These are phyloP conservation scores for Myodes glareolus DNA, from an alignment of 2,113 vertebrate species.

Conservation along the genomic window DNA sequence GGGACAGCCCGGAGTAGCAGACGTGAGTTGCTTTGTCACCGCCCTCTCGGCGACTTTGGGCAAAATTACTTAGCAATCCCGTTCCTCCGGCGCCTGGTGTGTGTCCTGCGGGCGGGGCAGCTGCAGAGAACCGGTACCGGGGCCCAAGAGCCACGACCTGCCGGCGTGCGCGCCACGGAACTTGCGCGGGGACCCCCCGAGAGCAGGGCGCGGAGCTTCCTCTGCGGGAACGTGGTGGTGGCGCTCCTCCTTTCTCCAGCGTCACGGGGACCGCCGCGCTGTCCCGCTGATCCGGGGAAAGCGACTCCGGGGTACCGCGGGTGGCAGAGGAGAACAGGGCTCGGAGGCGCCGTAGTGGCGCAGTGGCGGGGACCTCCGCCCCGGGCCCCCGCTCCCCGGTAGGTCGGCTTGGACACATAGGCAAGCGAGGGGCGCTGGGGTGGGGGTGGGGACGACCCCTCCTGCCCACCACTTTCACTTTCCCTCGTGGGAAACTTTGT, in stretches of 20 bases:
- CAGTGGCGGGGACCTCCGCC: neutral
- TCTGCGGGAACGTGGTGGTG: neutral
- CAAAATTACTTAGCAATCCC: neutral
- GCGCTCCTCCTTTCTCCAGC: conserved; percentile 51
- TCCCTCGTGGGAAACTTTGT: neutral
- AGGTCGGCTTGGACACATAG: conserved; percentile 49
- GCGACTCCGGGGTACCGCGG: neutral
- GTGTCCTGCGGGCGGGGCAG: neutral
- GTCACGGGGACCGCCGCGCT: conserved; percentile 42
- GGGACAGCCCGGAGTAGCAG: neutral
- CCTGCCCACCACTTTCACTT: conserved; percentile 45
- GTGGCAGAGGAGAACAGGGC: neutral
- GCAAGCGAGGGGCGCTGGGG: neutral
- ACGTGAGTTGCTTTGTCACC: conserved; percentile 49
- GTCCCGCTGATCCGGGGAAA: neutral
- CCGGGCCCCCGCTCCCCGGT: conserved; percentile 48
- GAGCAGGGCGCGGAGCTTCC: conserved; percentile 10
- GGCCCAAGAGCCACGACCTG: neutral
- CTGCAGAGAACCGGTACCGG: neutral
- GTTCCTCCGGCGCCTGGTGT: neutral
- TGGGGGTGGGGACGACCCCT: neutral
- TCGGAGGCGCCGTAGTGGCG: neutral
- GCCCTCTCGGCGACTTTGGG: neutral
- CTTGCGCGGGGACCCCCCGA: conserved; percentile 21
- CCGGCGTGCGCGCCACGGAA: neutral